These are phyloP conservation scores for Ataeniobius toweri DNA, from an alignment of 2,797 vertebrate genomes.

Conservation along the genomic window DNA sequence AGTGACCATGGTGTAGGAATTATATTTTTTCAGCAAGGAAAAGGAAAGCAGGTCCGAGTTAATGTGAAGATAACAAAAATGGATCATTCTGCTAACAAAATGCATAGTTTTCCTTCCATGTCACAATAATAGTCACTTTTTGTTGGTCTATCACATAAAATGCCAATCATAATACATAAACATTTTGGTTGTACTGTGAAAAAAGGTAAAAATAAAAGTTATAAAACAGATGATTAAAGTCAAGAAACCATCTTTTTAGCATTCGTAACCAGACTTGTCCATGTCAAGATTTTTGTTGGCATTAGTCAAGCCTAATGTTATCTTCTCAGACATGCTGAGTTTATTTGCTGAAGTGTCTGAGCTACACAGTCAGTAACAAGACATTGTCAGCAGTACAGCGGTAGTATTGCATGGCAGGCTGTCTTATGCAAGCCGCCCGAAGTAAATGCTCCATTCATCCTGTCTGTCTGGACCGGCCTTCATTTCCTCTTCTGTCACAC, in stretches of 20 bases:
- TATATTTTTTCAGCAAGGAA: too few species aligned
- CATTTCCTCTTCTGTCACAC: conserved; percentile 77
- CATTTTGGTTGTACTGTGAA: too few species aligned
- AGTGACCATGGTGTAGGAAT: too few species aligned
- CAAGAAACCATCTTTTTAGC: background rate
- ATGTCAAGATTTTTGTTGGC: conserved; percentile 18
- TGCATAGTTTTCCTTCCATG: too few species aligned
- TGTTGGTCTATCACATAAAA: too few species aligned
- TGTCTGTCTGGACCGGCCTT: conserved; percentile 67
- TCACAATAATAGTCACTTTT: too few species aligned
- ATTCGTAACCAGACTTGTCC: conserved; percentile 1
- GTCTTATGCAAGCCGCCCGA: conserved; percentile 67
- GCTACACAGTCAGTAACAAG: conserved; percentile 16
- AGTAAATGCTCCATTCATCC: conserved; percentile 74
- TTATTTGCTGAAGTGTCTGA: conserved; percentile 51
- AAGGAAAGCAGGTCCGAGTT: too few species aligned
- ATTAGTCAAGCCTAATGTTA: conserved; percentile 40
- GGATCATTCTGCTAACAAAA: background rate
- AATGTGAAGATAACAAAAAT: too few species aligned
- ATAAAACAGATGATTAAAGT: background rate
- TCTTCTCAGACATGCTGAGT: conserved; percentile 34
- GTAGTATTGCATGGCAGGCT: conserved; percentile 48
- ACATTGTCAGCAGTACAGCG: conserved; percentile 58
- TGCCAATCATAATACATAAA: too few species aligned
- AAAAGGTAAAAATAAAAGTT: background rate